Evolutionary conservation across 2,113 vertebrate species (phyloP).

Genomic region (Chamaea fasciata): DNA sequence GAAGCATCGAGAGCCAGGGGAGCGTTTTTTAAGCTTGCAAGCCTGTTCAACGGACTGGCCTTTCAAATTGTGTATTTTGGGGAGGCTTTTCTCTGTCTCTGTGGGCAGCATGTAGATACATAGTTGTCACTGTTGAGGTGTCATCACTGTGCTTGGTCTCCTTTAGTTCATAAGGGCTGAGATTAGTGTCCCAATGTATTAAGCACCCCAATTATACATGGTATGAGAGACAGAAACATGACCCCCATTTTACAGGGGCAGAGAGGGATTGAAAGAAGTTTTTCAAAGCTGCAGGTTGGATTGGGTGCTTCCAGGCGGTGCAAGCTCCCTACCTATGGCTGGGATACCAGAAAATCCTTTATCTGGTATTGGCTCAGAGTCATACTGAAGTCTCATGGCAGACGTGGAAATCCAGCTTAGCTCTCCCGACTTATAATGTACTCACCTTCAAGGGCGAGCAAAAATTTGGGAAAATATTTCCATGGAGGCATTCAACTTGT

Average conservation of each 20-base stretch:
- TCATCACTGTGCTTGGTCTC: background rate
- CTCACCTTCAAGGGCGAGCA: background rate
- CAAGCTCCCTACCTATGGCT: background rate
- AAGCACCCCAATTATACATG: accelerated
- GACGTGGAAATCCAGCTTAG: background rate
- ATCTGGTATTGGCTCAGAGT: background rate
- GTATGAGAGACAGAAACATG: background rate
- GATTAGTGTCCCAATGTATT: background rate
- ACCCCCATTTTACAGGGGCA: background rate
- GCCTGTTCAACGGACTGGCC: background rate
- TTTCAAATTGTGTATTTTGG: background rate
- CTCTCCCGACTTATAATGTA: background rate
- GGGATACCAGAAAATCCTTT: background rate
- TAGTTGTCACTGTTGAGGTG: background rate
- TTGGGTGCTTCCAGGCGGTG: background rate
- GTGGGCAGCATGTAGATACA: background rate
- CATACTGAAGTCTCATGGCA: background rate
- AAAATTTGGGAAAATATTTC: background rate
- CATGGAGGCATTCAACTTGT: background rate
- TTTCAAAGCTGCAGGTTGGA: background rate
- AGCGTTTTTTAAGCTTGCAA: background rate
- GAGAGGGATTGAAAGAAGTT: background rate
- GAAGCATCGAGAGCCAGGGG: background rate
- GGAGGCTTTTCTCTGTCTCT: background rate
- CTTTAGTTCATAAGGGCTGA: background rate